Evolutionary conservation across 2,888 invertebrate genomes (phyloP), one percentile per base, ranked within the genome.

Genomic region (Limnephilus lunatus): DNA sequence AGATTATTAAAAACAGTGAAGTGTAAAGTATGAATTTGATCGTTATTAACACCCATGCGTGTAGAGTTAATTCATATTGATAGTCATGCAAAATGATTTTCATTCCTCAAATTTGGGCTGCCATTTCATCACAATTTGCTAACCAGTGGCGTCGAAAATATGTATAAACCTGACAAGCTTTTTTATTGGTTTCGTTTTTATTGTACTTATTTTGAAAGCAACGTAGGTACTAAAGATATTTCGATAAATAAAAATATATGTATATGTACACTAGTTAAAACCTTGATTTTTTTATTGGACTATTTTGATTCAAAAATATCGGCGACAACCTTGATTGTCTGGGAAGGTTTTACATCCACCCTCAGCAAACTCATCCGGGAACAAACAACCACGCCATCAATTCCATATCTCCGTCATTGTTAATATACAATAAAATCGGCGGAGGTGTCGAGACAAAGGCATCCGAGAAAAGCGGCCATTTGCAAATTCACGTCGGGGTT

Each of bases 381-480:
- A 68, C 30, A 86, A 88, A 68, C 30, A 86, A 81, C 53, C 48
- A 81, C 91, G 91, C 91, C 88, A 35, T 80, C 31, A 89, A 80
- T 80, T 89, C 35, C 87, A 35, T 25, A 39, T 89, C 39, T 31
- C 88, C 80, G 68, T 15, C 32, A 19, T 68, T 68, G 87, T 87
- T 53, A 87, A 32, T 19, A 19, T 25, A 32, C 68, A 87, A 87
- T 87, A 87, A 68, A 89, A 89, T 80, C 88, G n/a, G 88, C 88
- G 88, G 12, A 80, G 88, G 32, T 89, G 39, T 68, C 88, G 32
- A 19, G 30, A 30, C 83, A 39, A 32, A 32, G 15, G 32, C 35
- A 39, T 68, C 11, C 86, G 48, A 19, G 44, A 48, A 86, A 86
- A 39, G 86, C 44, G 86, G 30, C 86, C 86, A 44, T 86, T 86